A percentile compares a stretch with the other conserved stretches of the same genome.
phyloP scores from a whole-genome alignment of 1,140 invertebrate genomes.

The Mya arenaria region DNA sequence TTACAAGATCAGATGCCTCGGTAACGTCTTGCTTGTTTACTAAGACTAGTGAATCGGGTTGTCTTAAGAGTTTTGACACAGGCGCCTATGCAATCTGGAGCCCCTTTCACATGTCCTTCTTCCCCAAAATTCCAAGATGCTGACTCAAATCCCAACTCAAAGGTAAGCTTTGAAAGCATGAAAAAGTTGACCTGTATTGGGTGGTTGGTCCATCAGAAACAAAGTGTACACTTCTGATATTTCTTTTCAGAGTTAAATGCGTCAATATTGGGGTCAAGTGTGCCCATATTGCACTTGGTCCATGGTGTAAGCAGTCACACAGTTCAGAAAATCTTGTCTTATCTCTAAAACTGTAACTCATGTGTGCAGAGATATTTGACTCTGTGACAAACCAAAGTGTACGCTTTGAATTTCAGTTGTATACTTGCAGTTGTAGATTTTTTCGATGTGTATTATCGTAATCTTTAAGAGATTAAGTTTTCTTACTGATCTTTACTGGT shows the following conservation, averaged over 20 bases:
- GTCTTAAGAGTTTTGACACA: no score
- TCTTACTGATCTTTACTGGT: conserved; percentile 17
- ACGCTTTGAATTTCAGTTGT: conserved; percentile 20
- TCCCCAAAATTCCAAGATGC: no score
- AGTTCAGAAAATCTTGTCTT: not conserved
- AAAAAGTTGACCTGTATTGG: conserved; percentile 62
- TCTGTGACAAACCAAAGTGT: not conserved
- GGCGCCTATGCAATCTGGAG: no score
- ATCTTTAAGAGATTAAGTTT: not conserved
- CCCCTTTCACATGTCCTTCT: no score
- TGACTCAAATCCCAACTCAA: no score
- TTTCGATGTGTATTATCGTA: conserved; percentile 46
- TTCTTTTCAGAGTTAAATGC: not conserved
- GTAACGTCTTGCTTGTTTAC: no score
- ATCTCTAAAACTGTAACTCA: not conserved
- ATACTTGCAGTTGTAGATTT: conserved; percentile 41
- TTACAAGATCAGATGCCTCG: no score
- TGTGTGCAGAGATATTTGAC: not conserved
- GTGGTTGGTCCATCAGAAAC: conserved; percentile 59
- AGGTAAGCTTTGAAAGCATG: no score
- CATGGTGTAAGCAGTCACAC: not conserved
- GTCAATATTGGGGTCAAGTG: not conserved
- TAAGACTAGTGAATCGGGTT: no score
- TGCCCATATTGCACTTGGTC: not conserved
- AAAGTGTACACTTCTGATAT: conserved; percentile 54